Conservation (phyloP, 2,888 invertebrate species). For the Ditula angustiorana region DNA sequence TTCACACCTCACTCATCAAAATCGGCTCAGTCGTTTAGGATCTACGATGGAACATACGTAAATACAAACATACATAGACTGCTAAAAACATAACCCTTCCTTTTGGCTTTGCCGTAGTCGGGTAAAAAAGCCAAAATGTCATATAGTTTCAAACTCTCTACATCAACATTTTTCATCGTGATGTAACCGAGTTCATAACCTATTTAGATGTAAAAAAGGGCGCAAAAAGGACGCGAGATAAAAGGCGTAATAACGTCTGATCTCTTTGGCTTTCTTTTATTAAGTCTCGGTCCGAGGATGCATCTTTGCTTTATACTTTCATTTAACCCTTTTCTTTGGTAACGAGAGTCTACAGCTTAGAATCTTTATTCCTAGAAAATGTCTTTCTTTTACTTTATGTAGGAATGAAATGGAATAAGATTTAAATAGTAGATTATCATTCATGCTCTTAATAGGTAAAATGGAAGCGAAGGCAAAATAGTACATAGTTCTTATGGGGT, state of each 20-base stretch:
- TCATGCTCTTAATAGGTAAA: no score
- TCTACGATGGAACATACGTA: no score
- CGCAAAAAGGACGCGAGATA: background rate
- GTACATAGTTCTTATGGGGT: no score
- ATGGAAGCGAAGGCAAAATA: no score
- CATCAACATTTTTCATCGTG: background rate
- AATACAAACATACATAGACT: no score
- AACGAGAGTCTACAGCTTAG: background rate
- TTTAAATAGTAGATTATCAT: no score
- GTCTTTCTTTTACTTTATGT: no score
- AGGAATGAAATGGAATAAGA: no score
- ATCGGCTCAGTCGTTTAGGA: no score
- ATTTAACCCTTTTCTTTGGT: background rate
- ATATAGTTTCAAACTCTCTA: background rate
- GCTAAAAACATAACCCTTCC: no score
- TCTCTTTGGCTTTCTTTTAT: background rate
- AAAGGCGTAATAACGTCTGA: constrained; percentile 5
- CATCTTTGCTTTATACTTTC: background rate
- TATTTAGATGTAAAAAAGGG: background rate
- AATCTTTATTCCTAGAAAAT: background rate
- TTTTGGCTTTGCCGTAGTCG: no score
- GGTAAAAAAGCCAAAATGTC: background rate
- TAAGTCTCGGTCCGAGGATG: background rate
- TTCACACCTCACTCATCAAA: no score
- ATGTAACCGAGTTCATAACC: constrained; percentile 5